These are phyloP conservation scores for Ophioderma brevispina DNA, from an alignment of 35 echinoderm and acorn worm species.

Conservation along the genomic window DNA sequence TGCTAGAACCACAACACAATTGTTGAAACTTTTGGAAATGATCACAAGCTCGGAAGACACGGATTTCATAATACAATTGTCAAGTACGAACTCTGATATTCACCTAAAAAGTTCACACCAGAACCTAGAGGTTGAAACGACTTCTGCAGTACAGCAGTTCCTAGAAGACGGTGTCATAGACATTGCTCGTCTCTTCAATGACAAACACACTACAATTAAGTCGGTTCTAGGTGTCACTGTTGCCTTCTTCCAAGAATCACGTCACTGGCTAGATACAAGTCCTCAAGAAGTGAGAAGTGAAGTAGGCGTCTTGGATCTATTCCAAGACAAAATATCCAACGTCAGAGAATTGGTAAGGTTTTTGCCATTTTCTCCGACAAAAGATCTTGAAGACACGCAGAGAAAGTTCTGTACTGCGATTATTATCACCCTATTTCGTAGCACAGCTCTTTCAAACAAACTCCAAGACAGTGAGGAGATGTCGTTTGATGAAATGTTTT, in stretches of 20 bases:
- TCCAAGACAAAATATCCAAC: not conserved
- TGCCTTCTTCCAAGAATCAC: not conserved
- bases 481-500: not conserved
- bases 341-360: conserved; percentile 11
- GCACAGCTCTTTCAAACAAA: not conserved
- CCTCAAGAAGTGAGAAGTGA: not conserved
- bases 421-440: not conserved
- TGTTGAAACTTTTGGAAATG: conserved; percentile 12
- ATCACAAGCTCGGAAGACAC: not conserved
- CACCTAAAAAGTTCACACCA: not conserved
- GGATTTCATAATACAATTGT: not conserved
- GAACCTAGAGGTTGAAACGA: not conserved
- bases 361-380: conserved; percentile 11
- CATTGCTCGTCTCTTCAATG: not conserved
- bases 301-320: not conserved
- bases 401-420: not conserved
- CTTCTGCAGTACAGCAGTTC: not conserved
- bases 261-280: not conserved
- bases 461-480: not conserved
- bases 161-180: conserved; percentile 2
- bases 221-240: not conserved
- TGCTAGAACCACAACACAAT: not conserved
- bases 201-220: not conserved
- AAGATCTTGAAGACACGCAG: not conserved
- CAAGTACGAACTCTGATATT: not conserved